Evolutionary conservation across 2,888 invertebrate species (phyloP).

Genomic region (Synanthedon tipuliformis): DNA sequence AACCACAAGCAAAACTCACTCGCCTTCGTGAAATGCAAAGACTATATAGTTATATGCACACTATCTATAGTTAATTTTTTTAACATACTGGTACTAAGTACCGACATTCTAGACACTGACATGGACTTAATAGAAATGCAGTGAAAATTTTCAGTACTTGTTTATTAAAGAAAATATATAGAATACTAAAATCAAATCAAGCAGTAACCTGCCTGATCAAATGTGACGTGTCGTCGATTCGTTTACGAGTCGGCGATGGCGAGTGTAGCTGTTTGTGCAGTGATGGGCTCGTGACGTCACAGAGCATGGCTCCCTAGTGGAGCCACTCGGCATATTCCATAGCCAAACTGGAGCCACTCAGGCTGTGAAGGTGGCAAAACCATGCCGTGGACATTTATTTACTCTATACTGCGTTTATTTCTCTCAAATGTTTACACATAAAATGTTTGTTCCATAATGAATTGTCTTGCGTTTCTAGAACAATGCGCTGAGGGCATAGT

Average conservation of each 20-base stretch:
- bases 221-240: conserved; percentile 37
- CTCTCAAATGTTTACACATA: too few relatives aligned
- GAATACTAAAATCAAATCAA: not conserved
- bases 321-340: conserved; percentile 79
- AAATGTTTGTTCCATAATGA: not conserved
- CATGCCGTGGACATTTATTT: conserved; percentile 70
- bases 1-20: too few relatives aligned
- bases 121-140: too few relatives aligned
- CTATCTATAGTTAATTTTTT: not conserved
- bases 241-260: conserved; percentile 25
- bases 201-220: too few relatives aligned
- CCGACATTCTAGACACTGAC: not conserved
- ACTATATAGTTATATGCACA: too few relatives aligned
- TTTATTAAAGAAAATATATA: too few relatives aligned
- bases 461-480: conserved; percentile 61
- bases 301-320: conserved; percentile 70
- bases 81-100: not conserved
- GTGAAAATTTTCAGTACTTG: too few relatives aligned
- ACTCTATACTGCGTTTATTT: too few relatives aligned
- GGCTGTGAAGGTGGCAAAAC: conserved; percentile 74
- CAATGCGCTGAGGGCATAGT: conserved; percentile 99
- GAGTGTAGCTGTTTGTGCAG: conserved; percentile 68
- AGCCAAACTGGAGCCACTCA: conserved; percentile 77
- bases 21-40: too few relatives aligned
- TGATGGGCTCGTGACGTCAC: conserved; percentile 73